These are phyloP conservation scores for Sapajus apella DNA, from an alignment of 2,113 vertebrate genomes.

Conservation along the genomic window DNA sequence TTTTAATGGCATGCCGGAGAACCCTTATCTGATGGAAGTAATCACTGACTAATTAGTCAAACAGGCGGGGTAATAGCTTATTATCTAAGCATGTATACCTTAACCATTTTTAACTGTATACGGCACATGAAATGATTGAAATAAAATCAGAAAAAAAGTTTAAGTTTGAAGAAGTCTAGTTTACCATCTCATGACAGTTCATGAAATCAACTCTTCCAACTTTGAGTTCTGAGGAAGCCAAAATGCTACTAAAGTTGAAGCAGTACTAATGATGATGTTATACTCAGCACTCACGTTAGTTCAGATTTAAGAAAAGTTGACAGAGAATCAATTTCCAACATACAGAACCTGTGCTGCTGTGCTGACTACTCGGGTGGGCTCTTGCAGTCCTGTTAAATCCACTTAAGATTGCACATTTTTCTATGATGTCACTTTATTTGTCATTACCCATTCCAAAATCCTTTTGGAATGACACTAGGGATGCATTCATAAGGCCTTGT, in stretches of 20 bases:
- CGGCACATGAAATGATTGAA: not conserved
- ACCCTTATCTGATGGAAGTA: not conserved
- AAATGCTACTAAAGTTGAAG: not conserved
- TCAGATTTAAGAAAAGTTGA: not conserved
- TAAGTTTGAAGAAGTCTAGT: not conserved
- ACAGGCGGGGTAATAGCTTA: not conserved
- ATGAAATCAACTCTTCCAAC: not conserved
- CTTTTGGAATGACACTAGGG: not conserved
- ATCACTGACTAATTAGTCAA: not conserved
- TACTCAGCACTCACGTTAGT: rapidly evolving
- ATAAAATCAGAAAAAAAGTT: not conserved
- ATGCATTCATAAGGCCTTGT: not conserved
- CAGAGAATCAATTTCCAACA: not conserved
- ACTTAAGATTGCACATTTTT: not conserved
- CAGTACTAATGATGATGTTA: not conserved
- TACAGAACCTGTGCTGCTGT: not conserved
- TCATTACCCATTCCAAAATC: not conserved
- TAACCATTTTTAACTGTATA: not conserved
- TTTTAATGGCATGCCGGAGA: not conserved
- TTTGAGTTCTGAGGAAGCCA: not conserved
- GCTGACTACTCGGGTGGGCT: not conserved
- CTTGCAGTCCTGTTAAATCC: not conserved
- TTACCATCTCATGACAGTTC: not conserved
- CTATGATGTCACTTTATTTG: not conserved
- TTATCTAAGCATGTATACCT: not conserved